Conservation (phyloP, 2,797 vertebrate genomes). For the Megalops cyprinoides region DNA sequence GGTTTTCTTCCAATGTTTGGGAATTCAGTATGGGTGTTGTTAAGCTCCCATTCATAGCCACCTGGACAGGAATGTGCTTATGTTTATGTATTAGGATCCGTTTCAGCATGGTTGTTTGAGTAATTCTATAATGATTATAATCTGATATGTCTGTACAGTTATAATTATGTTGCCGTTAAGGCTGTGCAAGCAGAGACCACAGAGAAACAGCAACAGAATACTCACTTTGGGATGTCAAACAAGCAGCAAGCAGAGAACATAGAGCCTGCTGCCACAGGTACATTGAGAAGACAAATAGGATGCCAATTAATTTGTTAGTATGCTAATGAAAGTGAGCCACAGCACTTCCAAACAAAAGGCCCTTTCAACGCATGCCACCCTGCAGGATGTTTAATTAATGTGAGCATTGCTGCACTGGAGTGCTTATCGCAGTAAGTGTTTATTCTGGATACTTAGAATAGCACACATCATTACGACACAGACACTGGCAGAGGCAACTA, state of each 20-base stretch:
- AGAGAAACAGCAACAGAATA: constrained; percentile 26
- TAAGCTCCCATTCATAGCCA: background rate
- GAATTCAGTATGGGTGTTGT: background rate
- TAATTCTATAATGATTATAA: constrained; percentile 1
- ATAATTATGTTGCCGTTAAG: constrained; percentile 36
- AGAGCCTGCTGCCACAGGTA: constrained; percentile 57
- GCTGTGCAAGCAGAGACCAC: constrained; percentile 31
- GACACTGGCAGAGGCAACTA: constrained; percentile 40
- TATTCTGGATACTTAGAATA: constrained; percentile 47
- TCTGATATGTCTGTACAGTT: constrained; percentile 21
- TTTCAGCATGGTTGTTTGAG: constrained; percentile 64
- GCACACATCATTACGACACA: constrained; percentile 31
- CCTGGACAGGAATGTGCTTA: constrained; percentile 2
- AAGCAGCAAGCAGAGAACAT: constrained; percentile 51
- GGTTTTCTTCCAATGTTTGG: background rate
- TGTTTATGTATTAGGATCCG: constrained; percentile 39
- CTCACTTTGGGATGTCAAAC: constrained; percentile 49
- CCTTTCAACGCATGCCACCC: constrained; percentile 43
- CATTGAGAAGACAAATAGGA: constrained; percentile 45
- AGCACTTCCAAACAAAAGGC: constrained; percentile 44
- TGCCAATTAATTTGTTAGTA: constrained; percentile 69
- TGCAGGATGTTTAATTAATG: constrained; percentile 56
- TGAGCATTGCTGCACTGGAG: constrained; percentile 52
- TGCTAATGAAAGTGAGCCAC: constrained; percentile 64
- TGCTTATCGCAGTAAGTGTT: constrained; percentile 51